Conservation (phyloP, 2,888 invertebrate genomes). For the Nephrotoma guestfalica region DNA sequence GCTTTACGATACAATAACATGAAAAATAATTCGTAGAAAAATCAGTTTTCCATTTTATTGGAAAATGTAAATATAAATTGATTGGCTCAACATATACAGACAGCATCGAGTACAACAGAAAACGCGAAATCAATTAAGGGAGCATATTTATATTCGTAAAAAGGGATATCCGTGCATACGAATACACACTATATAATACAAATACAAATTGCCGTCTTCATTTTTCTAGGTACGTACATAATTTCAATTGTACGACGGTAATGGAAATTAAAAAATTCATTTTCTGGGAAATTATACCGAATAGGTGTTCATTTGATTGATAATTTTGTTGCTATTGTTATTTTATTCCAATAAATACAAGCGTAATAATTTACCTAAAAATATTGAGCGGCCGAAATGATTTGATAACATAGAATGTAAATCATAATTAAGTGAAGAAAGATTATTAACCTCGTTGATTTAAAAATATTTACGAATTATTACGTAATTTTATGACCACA, state of each 20-base stretch:
- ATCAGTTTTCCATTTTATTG: neutral
- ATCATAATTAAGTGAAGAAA: too few relatives aligned
- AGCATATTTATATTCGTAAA: neutral
- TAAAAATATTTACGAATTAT: too few relatives aligned
- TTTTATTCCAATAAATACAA: too few relatives aligned
- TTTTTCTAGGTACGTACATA: neutral
- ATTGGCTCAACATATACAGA: neutral
- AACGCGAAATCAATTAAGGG: neutral
- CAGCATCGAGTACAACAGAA: neutral
- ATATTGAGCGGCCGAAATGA: too few relatives aligned
- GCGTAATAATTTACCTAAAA: too few relatives aligned
- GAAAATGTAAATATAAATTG: neutral
- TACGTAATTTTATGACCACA: too few relatives aligned
- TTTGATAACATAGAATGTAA: too few relatives aligned
- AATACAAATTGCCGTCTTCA: neutral
- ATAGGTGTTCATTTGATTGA: neutral
- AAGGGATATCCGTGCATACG: too few relatives aligned
- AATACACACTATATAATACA: neutral
- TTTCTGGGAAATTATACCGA: neutral
- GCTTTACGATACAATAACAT: neutral
- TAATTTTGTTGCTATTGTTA: neutral
- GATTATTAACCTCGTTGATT: too few relatives aligned
- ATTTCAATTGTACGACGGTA: neutral
- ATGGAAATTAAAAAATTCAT: neutral
- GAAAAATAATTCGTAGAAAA: neutral